A percentile compares a stretch with the other conserved stretches of the same genome.
These are phyloP conservation scores for Strigamia maritima DNA, from an alignment of 2,888 invertebrate genomes.

Conservation along the genomic window DNA sequence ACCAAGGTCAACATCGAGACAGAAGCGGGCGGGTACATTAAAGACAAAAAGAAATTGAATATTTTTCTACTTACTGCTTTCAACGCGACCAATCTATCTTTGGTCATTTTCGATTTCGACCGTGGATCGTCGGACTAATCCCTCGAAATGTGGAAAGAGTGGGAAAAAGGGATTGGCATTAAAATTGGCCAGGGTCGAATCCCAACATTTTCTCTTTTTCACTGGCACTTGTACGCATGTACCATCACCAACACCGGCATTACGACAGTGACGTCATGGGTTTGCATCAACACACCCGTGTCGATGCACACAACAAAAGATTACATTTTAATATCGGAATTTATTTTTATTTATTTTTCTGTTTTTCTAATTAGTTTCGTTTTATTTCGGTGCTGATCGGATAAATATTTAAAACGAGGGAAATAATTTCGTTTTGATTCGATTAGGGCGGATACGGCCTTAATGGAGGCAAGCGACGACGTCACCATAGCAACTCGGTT, in stretches of 20 bases:
- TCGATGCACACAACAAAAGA: constrained; percentile 12
- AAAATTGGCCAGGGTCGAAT: constrained; percentile 15
- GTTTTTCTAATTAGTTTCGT: not conserved
- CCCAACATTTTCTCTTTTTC: constrained; percentile 15
- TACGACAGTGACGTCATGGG: constrained; percentile 36
- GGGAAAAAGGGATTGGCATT: constrained; percentile 2
- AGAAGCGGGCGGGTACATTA: not conserved
- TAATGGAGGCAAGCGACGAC: constrained; percentile 25
- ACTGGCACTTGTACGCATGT: constrained; percentile 17
- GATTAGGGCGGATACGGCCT: constrained; percentile 18
- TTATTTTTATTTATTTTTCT: not conserved
- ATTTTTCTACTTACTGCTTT: constrained; percentile 72
- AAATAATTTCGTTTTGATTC: not conserved
- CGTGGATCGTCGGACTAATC: not conserved
- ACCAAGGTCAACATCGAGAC: not conserved
- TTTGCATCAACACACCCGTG: constrained; percentile 29
- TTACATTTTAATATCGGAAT: not conserved
- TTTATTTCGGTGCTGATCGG: not conserved
- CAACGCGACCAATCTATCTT: constrained; percentile 94
- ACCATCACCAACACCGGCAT: constrained; percentile 36
- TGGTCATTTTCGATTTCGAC: constrained; percentile 68
- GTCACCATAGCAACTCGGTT: constrained; percentile 20
- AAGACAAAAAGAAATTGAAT: not conserved
- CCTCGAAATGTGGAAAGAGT: not conserved
- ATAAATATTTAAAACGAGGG: not conserved